These are phyloP conservation scores for Tychaedon coryphoeus DNA, from an alignment of 2,113 vertebrate species.

Conservation along the genomic window DNA sequence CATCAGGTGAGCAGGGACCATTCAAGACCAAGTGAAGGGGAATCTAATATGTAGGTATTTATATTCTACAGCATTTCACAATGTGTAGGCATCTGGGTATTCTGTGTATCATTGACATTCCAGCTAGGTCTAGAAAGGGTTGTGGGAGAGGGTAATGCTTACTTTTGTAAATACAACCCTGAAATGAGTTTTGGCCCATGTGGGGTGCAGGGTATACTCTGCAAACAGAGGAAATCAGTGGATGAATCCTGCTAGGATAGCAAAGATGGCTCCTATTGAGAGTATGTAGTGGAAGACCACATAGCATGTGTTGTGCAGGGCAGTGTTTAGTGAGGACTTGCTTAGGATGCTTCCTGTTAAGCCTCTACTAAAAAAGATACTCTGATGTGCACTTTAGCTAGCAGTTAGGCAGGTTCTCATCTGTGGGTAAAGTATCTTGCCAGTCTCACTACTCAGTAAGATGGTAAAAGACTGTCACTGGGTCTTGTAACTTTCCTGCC, in stretches of 20 bases:
- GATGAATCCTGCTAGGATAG: background rate
- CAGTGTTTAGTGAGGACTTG: background rate
- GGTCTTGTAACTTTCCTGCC: background rate
- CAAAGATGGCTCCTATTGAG: background rate
- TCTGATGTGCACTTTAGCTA: background rate
- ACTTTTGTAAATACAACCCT: background rate
- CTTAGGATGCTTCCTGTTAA: background rate
- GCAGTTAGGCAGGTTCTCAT: background rate
- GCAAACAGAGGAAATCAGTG: background rate
- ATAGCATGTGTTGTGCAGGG: background rate
- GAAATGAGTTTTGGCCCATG: background rate
- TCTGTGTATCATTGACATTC: background rate
- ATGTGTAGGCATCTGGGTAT: background rate
- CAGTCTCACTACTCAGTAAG: background rate
- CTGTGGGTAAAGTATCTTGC: background rate
- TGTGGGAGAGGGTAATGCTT: background rate
- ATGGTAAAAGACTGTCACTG: background rate
- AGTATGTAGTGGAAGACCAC: background rate
- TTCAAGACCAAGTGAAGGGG: background rate
- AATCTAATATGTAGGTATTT: background rate
- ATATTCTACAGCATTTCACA: background rate
- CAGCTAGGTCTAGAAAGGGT: background rate
- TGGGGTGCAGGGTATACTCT: background rate
- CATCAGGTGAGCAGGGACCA: background rate
- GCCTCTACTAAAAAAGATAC: background rate